Conservation (phyloP, 30 jellyfish, hydroid and myxozoan species). For the Sanderia malayensis region DNA sequence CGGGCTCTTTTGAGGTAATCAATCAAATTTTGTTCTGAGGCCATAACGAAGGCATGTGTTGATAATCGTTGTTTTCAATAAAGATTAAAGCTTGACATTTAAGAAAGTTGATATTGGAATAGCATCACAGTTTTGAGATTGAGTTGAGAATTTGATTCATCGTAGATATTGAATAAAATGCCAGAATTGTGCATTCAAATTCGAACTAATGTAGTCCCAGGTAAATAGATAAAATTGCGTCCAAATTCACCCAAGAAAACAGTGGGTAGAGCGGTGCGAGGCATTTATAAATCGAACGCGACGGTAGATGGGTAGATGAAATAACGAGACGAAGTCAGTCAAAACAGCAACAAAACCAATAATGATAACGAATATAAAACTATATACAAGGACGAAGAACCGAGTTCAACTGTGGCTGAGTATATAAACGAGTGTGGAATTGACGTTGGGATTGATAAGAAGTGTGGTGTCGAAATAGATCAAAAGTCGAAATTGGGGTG, state of each 20-base stretch:
- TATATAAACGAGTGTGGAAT: no score
- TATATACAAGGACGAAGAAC: not conserved
- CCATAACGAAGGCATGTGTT: not conserved
- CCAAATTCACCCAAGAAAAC: not conserved
- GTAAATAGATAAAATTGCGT: not conserved
- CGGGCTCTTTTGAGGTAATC: constrained; percentile 3
- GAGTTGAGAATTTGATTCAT: no score
- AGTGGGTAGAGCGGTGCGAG: not conserved
- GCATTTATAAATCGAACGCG: not conserved
- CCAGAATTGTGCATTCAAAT: not conserved
- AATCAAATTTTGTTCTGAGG: not conserved
- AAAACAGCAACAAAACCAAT: not conserved
- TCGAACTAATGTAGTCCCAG: constrained; percentile 1
- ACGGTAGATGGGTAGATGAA: not conserved
- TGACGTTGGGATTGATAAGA: no score
- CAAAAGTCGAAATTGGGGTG: not conserved
- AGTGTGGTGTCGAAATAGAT: not conserved
- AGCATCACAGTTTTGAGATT: no score
- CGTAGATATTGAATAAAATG: not conserved
- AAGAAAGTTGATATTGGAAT: no score
- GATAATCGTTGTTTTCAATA: not conserved
- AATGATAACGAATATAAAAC: not conserved
- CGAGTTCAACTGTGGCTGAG: no score
- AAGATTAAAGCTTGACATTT: no score
- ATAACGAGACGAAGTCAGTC: not conserved